Percentiles rank a stretch among this genome's conserved stretches.
phyloP scores from a whole-genome alignment of 2,113 vertebrate genomes.

The Pseudopipra pipra region DNA sequence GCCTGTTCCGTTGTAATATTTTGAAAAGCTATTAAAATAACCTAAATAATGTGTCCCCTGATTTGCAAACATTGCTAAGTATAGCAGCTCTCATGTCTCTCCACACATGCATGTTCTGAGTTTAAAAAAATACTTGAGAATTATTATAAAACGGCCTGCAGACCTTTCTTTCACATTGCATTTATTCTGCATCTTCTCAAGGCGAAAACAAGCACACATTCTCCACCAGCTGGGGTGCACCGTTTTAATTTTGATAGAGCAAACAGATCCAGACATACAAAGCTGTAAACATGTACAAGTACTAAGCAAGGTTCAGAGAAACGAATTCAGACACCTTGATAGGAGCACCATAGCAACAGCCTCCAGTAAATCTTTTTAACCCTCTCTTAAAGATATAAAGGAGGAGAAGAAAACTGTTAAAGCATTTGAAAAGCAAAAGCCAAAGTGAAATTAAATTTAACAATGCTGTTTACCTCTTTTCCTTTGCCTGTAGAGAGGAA shows the following conservation, averaged over 20 bases:
- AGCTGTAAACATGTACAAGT: not conserved
- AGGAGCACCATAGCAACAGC: slow-evolving; percentile 45
- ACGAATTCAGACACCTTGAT: not conserved
- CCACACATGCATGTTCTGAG: not conserved
- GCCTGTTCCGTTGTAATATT: not conserved
- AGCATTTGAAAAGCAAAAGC: not conserved
- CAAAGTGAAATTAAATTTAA: not conserved
- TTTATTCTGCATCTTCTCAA: not conserved
- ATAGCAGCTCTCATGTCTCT: not conserved
- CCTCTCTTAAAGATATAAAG: not conserved
- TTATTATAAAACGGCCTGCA: not conserved
- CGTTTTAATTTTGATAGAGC: not conserved
- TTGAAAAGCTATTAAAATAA: not conserved
- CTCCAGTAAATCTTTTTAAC: not conserved
- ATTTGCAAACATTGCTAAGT: not conserved
- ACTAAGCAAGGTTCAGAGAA: not conserved
- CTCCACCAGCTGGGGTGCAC: not conserved
- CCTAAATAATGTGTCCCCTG: not conserved
- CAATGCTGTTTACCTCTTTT: not conserved
- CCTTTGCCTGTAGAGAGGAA: not conserved
- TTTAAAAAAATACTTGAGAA: not conserved
- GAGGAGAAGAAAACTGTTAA: not conserved
- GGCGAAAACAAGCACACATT: not conserved
- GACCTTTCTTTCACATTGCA: not conserved
- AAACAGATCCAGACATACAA: not conserved